Conservation (phyloP, 2,113 vertebrate genomes). For the Ptilonorhynchus violaceus region DNA sequence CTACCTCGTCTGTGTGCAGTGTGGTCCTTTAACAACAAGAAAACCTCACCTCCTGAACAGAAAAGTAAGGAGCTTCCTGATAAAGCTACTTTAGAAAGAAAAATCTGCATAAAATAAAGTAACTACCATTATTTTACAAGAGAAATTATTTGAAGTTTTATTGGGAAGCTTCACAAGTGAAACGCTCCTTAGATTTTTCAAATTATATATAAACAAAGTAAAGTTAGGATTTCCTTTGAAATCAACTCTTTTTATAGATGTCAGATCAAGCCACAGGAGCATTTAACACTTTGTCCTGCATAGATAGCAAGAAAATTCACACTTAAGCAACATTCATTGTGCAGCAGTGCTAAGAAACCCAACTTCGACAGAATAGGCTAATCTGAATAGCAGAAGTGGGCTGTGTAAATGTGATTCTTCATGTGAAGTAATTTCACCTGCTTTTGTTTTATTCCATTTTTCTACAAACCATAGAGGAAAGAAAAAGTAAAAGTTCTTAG, state of each 20-base stretch:
- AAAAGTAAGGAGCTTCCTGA: not conserved
- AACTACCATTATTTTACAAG: not conserved
- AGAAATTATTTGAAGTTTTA: not conserved
- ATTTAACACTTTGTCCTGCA: not conserved
- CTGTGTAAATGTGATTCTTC: not conserved
- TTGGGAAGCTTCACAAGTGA: not conserved
- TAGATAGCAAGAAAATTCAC: not conserved
- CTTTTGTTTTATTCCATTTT: not conserved
- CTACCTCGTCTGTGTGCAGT: not conserved
- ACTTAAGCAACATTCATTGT: not conserved
- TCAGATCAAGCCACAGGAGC: not conserved
- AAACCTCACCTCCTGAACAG: not conserved
- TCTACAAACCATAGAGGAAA: not conserved
- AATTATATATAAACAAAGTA: not conserved
- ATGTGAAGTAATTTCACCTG: not conserved
- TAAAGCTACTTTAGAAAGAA: not conserved
- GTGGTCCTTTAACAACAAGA: not conserved
- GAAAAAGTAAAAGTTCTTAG: not conserved
- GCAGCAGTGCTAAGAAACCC: not conserved
- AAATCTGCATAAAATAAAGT: not conserved
- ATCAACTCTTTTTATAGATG: not conserved
- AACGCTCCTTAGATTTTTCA: not conserved
- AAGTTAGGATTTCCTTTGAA: not conserved
- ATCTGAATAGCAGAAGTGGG: not conserved
- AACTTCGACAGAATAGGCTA: not conserved